These are phyloP conservation scores for Fregetta grallaria DNA, from an alignment of 2,113 vertebrate genomes.

Conservation along the genomic window DNA sequence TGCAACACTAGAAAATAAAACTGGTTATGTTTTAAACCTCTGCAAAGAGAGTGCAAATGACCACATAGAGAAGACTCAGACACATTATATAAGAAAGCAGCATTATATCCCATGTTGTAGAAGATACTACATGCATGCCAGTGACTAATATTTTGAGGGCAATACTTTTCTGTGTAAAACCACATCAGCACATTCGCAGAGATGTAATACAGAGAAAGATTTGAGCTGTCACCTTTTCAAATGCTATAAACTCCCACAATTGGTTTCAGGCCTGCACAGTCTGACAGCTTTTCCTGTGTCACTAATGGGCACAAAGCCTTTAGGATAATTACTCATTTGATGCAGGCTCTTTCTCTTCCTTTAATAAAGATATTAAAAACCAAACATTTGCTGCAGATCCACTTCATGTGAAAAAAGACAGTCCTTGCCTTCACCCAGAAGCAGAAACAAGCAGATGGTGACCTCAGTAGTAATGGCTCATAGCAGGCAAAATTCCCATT, in stretches of 20 bases:
- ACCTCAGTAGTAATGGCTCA: slow-evolving; percentile 30
- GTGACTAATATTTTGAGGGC: not conserved
- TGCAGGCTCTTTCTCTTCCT: not conserved
- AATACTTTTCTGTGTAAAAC: not conserved
- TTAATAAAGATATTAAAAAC: not conserved
- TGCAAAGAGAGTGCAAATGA: not conserved
- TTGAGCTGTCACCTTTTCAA: not conserved
- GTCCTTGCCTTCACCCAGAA: not conserved
- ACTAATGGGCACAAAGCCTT: not conserved
- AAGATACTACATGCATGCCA: not conserved
- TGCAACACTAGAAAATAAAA: not conserved
- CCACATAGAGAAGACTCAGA: not conserved
- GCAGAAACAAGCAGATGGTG: slow-evolving; percentile 33
- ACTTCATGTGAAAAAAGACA: not conserved
- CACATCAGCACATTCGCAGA: not conserved
- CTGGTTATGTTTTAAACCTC: not conserved
- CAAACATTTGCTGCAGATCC: not conserved
- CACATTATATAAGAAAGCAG: not conserved
- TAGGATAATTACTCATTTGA: not conserved
- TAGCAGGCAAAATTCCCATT: not conserved
- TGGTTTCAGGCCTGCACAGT: not conserved
- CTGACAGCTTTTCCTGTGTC: not conserved
- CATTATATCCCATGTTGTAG: not conserved
- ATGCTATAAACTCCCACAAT: not conserved
- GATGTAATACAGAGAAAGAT: not conserved